phyloP scores from a whole-genome alignment of 1,140 invertebrate genomes.

The Papilio xuthus region DNA sequence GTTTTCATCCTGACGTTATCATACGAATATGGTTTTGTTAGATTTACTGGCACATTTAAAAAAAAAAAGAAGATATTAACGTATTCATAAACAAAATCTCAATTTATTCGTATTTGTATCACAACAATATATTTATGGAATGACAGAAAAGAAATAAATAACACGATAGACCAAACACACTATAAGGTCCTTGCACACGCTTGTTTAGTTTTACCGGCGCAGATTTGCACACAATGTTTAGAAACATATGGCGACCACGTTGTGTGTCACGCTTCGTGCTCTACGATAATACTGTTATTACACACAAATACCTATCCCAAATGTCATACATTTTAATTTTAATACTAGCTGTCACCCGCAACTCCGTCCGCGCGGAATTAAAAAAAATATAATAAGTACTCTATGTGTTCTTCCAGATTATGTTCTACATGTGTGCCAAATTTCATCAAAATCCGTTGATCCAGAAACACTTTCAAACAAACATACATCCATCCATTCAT shows the following conservation, averaged over 20 bases:
- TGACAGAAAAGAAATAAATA: conserved; percentile 12
- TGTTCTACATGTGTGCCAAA: too few relatives aligned
- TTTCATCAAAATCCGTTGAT: too few relatives aligned
- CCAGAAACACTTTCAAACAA: too few relatives aligned
- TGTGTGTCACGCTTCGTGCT: conserved; percentile 63
- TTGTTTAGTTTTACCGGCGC: conserved; percentile 66
- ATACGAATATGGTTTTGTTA: too few relatives aligned
- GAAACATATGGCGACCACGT: conserved; percentile 66
- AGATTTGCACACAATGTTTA: conserved; percentile 77
- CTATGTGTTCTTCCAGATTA: too few relatives aligned
- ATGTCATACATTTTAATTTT: conserved; percentile 43
- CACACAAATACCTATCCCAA: conserved; percentile 40
- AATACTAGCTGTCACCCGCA: too few relatives aligned
- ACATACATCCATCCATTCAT: too few relatives aligned
- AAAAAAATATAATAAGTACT: too few relatives aligned
- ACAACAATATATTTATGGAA: background rate
- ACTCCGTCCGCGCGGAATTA: too few relatives aligned
- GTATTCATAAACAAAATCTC: background rate
- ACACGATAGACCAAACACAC: conserved; percentile 9
- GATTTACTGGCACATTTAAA: too few relatives aligned
- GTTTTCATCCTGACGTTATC: too few relatives aligned
- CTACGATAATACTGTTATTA: conserved; percentile 57
- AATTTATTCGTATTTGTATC: background rate
- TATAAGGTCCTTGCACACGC: conserved; percentile 39
- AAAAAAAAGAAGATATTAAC: background rate